Evolutionary conservation across 2,113 vertebrate species (phyloP).

Genomic region (Pongo pygmaeus): DNA sequence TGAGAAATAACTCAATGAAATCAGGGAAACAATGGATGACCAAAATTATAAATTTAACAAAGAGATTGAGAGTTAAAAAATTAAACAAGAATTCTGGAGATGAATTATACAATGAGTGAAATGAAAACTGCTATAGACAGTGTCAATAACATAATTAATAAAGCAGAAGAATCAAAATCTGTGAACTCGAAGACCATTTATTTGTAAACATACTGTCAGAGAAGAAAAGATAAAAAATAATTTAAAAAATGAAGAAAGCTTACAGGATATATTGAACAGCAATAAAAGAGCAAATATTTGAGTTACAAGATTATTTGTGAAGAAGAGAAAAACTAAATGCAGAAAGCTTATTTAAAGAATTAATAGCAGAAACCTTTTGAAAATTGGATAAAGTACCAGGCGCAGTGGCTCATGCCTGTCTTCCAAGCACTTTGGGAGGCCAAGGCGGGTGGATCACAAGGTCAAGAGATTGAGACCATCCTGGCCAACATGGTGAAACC

Average conservation of each 20-base stretch:
- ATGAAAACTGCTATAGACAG: not conserved
- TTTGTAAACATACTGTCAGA: not conserved
- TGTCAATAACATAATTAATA: not conserved
- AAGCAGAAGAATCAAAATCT: not conserved
- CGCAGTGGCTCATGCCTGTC: not conserved
- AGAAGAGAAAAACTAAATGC: not conserved
- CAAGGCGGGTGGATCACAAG: too few relatives aligned
- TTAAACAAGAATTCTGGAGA: not conserved
- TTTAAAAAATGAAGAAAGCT: not conserved
- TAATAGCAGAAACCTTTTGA: not conserved
- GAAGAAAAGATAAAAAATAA: not conserved
- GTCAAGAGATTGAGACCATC: too few relatives aligned
- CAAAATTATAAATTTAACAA: not conserved
- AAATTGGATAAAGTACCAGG: not conserved
- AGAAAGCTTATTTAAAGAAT: not conserved
- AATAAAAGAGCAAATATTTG: not conserved
- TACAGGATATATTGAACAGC: not conserved
- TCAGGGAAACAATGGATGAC: not conserved
- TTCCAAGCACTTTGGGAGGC: too few relatives aligned
- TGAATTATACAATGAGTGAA: not conserved
- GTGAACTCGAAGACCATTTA: not conserved
- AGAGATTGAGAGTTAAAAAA: not conserved
- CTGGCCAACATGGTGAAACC: too few relatives aligned
- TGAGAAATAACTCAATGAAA: not conserved
- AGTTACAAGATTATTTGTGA: not conserved